Conservation (phyloP, 2,888 invertebrate species). For the Formica aserva region DNA sequence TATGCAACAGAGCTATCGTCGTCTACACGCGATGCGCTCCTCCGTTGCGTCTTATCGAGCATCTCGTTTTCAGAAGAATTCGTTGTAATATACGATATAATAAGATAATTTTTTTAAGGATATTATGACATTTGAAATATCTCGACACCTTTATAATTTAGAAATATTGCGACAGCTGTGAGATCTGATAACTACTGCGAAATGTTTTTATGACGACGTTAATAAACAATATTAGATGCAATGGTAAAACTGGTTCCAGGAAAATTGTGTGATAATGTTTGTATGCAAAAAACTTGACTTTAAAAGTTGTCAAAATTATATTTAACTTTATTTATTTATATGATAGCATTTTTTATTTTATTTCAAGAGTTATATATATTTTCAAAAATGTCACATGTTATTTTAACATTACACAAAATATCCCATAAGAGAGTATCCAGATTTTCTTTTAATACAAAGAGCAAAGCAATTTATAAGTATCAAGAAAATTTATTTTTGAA, state of each 20-base stretch:
- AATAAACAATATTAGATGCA: background rate
- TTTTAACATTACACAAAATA: background rate
- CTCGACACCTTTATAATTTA: background rate
- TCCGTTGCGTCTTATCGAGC: background rate
- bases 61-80: background rate
- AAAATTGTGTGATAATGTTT: background rate
- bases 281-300: background rate
- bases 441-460: background rate
- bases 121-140: background rate
- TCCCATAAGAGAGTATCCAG: background rate
- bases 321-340: slow-evolving; percentile 5
- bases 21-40: slow-evolving; percentile 38
- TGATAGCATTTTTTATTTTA: background rate
- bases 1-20: slow-evolving; percentile 19
- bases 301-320: background rate
- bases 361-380: background rate
- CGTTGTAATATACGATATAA: background rate
- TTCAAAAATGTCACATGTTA: background rate
- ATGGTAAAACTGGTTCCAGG: background rate
- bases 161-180: background rate
- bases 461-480: background rate
- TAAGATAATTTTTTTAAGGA: background rate
- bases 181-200: background rate
- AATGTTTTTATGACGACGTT: background rate
- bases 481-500: background rate